These are phyloP conservation scores for Polydrusus pterygomalis DNA, from an alignment of 2,888 invertebrate species.

Conservation along the genomic window DNA sequence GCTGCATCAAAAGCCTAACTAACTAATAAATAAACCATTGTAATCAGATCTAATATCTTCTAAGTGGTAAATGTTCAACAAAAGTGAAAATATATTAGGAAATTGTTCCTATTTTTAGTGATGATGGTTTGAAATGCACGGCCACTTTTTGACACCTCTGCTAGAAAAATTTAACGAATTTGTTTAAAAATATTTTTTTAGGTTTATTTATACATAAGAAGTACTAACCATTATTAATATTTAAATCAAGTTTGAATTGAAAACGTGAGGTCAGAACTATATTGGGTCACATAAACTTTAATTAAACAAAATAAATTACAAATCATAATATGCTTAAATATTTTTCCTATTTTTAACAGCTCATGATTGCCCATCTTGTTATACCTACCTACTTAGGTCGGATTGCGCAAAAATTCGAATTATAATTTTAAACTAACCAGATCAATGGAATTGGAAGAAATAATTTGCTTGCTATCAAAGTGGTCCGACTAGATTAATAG, in stretches of 20 bases:
- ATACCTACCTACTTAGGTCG: too few relatives aligned
- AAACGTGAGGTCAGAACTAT: constrained; percentile 10
- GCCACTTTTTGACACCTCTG: not conserved
- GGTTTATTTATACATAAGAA: too few relatives aligned
- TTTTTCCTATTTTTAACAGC: too few relatives aligned
- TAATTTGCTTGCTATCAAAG: too few relatives aligned
- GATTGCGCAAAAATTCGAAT: too few relatives aligned
- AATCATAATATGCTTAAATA: not conserved
- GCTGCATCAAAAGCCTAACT: constrained; percentile 13
- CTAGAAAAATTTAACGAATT: not conserved
- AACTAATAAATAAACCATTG: constrained; percentile 5
- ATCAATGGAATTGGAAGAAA: too few relatives aligned
- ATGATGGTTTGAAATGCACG: not conserved
- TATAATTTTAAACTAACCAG: too few relatives aligned
- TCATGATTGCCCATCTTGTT: too few relatives aligned
- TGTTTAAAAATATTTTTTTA: too few relatives aligned
- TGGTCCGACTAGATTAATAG: too few relatives aligned
- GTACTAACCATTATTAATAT: too few relatives aligned
- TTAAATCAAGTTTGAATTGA: not conserved
- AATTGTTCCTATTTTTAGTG: constrained; percentile 5
- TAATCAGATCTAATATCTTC: not conserved
- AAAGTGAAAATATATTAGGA: constrained; percentile 5
- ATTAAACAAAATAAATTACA: constrained; percentile 3
- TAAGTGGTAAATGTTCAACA: constrained; percentile 3
- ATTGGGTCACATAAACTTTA: not conserved